Conservation (phyloP, 2,113 vertebrate genomes). For the Salvelinus namaycush region DNA sequence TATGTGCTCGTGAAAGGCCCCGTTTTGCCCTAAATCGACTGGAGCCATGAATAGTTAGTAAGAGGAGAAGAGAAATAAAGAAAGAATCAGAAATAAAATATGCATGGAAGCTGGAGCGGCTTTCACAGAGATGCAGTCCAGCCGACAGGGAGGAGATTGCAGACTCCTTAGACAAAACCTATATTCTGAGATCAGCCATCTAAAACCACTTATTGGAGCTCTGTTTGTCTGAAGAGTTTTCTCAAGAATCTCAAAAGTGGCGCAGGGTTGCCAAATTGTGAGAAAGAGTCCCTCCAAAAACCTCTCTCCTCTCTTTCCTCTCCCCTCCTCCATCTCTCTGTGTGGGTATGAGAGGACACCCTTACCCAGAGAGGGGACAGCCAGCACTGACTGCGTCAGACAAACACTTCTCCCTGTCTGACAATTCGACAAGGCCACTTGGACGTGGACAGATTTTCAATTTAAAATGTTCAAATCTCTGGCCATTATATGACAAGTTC, state of each 20-base stretch:
- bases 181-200: background rate
- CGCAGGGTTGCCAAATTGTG: slow-evolving; percentile 9
- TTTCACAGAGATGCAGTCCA: background rate
- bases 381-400: slow-evolving; percentile 33
- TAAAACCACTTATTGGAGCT: background rate
- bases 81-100: background rate
- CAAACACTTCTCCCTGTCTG: slow-evolving; percentile 36
- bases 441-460: slow-evolving; percentile 43
- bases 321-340: slow-evolving; percentile 6
- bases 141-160: background rate
- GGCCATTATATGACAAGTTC: slow-evolving; percentile 23
- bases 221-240: slow-evolving; percentile 20
- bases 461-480: slow-evolving; percentile 35
- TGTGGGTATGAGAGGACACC: slow-evolving; percentile 32
- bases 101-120: background rate
- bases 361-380: slow-evolving; percentile 39
- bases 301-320: background rate
- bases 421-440: slow-evolving; percentile 60
- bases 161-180: background rate
- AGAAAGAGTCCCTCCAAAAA: background rate
- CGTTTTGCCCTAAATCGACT: slow-evolving; percentile 34
- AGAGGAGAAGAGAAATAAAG: background rate
- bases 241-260: background rate
- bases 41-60: slow-evolving; percentile 34
- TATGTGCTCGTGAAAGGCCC: slow-evolving; percentile 52